Evolutionary conservation across 2,113 vertebrate genomes (phyloP), one percentile per base, ranked within the genome.

Genomic region (Limnothrissa miodon): DNA sequence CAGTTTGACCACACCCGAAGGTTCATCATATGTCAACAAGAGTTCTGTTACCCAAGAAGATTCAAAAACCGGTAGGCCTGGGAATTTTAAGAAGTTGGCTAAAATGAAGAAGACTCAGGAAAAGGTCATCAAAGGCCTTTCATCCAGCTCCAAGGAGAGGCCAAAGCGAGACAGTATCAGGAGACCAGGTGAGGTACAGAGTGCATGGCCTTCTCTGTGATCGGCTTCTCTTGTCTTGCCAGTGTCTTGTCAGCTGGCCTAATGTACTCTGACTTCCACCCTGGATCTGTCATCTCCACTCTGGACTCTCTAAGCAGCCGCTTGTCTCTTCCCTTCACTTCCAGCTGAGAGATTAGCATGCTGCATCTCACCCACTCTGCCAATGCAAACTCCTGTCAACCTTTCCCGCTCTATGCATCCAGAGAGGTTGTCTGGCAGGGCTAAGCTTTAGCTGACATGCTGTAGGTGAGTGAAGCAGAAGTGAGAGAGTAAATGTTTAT

Each of bases 71-170:
- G 66, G 29, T 33, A 74, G 29, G 10, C 66, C 66, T 33, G 36
- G 15, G 66, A 33, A 74, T 25, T 0, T 45, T 13, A 11, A 66
- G 39, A 29, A 36, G 29, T 33, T 39, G 66, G 1, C 66, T 17
- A 33, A 36, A 36, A 36, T 13, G 1, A 15, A 74, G 29, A 39
- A n/a, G 78, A 42, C 45, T 44, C 66, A 56, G 19, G n/a, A n/a
- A n/a, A 44, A 51, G 33, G 13, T 74, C 29, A 74, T n/a, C n/a
- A 82, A 29, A 36, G 33, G 2, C 82, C 70, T 23, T 62, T 36
- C 79, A 48, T 78, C 51, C 48, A 80, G 80, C 56, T 79, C 44
- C 70, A 83, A 39, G 13, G 79, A 59, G 9, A 36, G 59, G 81
- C 21, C 79, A 11, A 51, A 81, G 44, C 48, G 80, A 83, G 81